A percentile compares a stretch with the other conserved stretches of the same genome.
Evolutionary conservation across 2,888 invertebrate genomes (phyloP).

Genomic region (Brachyopa scutellaris): DNA sequence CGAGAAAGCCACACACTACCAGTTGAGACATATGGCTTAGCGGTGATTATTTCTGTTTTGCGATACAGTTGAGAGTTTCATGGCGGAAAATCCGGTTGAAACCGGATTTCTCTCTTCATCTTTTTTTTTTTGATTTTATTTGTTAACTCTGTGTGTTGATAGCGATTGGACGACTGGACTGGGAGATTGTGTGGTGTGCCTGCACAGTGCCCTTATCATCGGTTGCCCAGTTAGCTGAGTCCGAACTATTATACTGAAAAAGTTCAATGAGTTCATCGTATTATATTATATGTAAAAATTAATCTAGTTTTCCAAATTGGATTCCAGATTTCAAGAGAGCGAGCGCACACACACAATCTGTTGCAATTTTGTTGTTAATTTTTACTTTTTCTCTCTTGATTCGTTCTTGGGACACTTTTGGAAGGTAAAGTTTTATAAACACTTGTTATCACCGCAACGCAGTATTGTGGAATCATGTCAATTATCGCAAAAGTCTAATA

Average conservation of each 20-base stretch:
- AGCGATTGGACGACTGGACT: slow-evolving; percentile 57
- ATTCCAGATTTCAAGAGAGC: slow-evolving; percentile 52
- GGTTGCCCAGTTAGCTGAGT: slow-evolving; percentile 47
- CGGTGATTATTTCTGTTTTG: slow-evolving; percentile 62
- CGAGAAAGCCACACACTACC: slow-evolving; percentile 34
- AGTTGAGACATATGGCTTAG: slow-evolving; percentile 65
- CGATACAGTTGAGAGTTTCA: slow-evolving; percentile 59
- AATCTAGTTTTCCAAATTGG: slow-evolving; percentile 62
- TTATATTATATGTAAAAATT: slow-evolving; percentile 43
- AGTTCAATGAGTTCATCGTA: slow-evolving; percentile 64
- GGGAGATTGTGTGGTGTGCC: slow-evolving; percentile 26
- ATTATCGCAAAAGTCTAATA: slow-evolving; percentile 4
- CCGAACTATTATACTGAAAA: slow-evolving; percentile 41
- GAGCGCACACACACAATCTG: slow-evolving; percentile 8
- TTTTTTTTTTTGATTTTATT: slow-evolving; percentile 53
- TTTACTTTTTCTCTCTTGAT: not conserved
- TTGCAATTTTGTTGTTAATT: slow-evolving; percentile 10
- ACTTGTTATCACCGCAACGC: slow-evolving; percentile 8
- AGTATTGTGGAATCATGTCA: slow-evolving; percentile 15
- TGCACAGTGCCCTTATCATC: slow-evolving; percentile 37
- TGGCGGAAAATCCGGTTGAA: slow-evolving; percentile 43
- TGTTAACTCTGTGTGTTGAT: slow-evolving; percentile 39
- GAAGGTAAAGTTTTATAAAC: not conserved
- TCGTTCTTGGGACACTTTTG: slow-evolving; percentile 2
- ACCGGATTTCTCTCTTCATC: slow-evolving; percentile 19